Evolutionary conservation across 1,140 invertebrate genomes (phyloP).

Genomic region (Penaeus indicus): DNA sequence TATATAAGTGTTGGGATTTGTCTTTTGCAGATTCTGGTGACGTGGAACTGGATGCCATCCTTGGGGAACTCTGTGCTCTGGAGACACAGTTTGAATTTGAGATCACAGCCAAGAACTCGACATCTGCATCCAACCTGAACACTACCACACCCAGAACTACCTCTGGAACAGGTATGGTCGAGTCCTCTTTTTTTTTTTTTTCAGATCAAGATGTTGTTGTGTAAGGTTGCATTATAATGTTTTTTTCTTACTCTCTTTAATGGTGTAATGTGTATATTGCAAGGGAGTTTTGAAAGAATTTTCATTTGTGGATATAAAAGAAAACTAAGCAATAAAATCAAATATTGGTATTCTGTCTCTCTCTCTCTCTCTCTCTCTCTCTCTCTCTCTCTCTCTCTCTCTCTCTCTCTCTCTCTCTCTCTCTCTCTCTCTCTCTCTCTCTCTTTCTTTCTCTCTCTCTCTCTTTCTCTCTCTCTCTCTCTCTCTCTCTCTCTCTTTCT

Average conservation of each 20-base stretch:
- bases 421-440: too few relatives aligned
- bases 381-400: too few relatives aligned
- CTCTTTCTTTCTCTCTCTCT: too few relatives aligned
- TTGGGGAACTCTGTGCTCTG: slow-evolving; percentile 92
- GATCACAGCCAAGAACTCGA: slow-evolving; percentile 58
- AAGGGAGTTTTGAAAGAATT: not conserved
- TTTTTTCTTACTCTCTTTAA: not conserved
- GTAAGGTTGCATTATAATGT: not conserved
- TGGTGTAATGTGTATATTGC: too few relatives aligned
- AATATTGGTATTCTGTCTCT: too few relatives aligned
- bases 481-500: too few relatives aligned
- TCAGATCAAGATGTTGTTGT: not conserved
- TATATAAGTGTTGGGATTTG: slow-evolving; percentile 5
- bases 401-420: too few relatives aligned
- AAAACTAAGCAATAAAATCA: too few relatives aligned
- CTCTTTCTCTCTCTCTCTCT: too few relatives aligned
- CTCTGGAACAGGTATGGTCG: not conserved
- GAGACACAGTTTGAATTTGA: slow-evolving; percentile 83
- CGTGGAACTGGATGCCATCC: slow-evolving; percentile 94
- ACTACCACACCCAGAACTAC: slow-evolving; percentile 8
- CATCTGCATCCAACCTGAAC: slow-evolving; percentile 27
- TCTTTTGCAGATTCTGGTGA: slow-evolving; percentile 86
- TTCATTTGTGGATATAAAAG: not conserved
- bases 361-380: too few relatives aligned
- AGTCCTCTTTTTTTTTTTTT: not conserved